Evolutionary conservation across 2,113 vertebrate genomes (phyloP).

Genomic region (Eptatretus burgeri): DNA sequence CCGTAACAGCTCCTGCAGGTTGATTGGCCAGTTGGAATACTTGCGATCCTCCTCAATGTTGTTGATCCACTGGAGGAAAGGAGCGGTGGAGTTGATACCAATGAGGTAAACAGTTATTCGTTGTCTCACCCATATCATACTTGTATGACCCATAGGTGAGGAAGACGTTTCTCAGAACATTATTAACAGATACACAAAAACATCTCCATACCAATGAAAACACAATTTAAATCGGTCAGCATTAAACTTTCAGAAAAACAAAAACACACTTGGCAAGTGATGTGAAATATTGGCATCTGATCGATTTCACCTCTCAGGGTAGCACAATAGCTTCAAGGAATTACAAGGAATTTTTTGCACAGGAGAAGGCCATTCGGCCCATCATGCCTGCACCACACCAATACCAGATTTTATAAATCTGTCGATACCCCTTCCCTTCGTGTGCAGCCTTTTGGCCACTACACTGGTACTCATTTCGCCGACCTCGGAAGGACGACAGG

Average conservation of each 20-base stretch:
- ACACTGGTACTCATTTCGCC: too few relatives aligned
- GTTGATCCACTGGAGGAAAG: conserved; percentile 63
- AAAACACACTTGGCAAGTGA: too few relatives aligned
- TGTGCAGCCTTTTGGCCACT: too few relatives aligned
- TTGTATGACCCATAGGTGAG: neutral
- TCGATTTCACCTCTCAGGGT: too few relatives aligned
- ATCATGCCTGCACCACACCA: too few relatives aligned
- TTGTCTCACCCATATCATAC: neutral
- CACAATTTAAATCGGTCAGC: neutral
- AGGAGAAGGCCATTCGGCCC: too few relatives aligned
- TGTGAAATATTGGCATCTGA: too few relatives aligned
- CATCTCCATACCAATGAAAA: neutral
- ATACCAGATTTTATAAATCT: too few relatives aligned
- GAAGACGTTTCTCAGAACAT: neutral
- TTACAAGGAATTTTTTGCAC: too few relatives aligned
- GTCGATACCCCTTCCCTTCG: too few relatives aligned
- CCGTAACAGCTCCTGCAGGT: conserved; percentile 55
- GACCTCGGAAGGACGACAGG: too few relatives aligned
- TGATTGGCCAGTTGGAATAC: conserved; percentile 67
- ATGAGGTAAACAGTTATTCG: neutral
- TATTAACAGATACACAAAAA: neutral
- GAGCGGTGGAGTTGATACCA: neutral
- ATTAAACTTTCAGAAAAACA: neutral
- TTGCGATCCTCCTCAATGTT: conserved; percentile 55
- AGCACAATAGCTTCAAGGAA: too few relatives aligned